Percentiles rank a stretch among this genome's conserved stretches.
These are phyloP conservation scores for Trachurus trachurus DNA, from an alignment of 2,797 vertebrate genomes.

Conservation along the genomic window DNA sequence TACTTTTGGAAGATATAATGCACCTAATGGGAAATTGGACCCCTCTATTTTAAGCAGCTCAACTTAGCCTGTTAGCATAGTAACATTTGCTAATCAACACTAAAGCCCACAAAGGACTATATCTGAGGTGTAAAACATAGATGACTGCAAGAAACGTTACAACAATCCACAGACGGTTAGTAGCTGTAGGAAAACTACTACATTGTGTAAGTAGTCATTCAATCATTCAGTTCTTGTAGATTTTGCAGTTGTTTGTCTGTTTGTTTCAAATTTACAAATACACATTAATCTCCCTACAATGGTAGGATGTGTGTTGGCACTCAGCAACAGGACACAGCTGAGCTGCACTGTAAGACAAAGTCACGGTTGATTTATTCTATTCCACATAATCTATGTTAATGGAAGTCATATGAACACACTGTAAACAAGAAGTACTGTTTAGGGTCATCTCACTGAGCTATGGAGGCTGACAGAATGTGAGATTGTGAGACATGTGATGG, in stretches of 20 bases:
- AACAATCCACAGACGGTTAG: background rate
- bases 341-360: conserved; percentile 27
- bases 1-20: too few species aligned
- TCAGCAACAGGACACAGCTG: conserved; percentile 19
- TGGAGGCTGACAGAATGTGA: conserved; percentile 23
- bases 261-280: background rate
- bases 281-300: background rate
- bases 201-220: background rate
- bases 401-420: conserved; percentile 39
- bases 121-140: too few species aligned
- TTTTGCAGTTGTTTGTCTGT: too few species aligned
- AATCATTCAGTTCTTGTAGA: too few species aligned
- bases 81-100: background rate
- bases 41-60: too few species aligned
- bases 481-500: conserved; percentile 31
- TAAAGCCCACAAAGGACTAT: background rate
- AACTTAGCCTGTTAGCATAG: background rate
- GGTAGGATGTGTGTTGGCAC: conserved; percentile 9
- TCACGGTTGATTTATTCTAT: conserved; percentile 28
- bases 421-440: conserved; percentile 39
- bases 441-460: conserved; percentile 23
- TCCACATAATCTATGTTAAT: conserved; percentile 43
- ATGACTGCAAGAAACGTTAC: background rate
- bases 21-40: too few species aligned
- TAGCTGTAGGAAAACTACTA: background rate